Evolutionary conservation across 2,888 invertebrate genomes (phyloP), one percentile per base, ranked within the genome.

Genomic region (Brachycybe producta): DNA sequence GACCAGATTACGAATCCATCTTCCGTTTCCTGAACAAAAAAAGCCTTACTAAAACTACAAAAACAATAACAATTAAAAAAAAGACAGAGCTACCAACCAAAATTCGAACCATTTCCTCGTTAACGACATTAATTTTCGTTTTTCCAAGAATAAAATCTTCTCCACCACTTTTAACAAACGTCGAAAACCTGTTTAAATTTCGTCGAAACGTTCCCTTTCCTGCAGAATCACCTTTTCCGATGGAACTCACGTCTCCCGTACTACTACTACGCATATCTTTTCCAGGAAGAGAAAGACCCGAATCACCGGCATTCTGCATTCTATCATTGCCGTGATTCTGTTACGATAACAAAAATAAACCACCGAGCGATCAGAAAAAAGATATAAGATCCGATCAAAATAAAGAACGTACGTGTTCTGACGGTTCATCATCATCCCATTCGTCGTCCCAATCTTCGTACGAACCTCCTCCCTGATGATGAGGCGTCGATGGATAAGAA

Each of bases 391-490:
- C n/a, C n/a, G 17, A 38, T 17, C 15, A 8, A 13, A 13, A 21
- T 7, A 24, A 24, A 23, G 32, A 15, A 5, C 13, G 35, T 36
- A 53, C 55, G 39, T 55, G 53, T 15, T 52, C 49, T 11, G 26
- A 28, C 21, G 43, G 48, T 36, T 49, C 44, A 26, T 27, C 41
- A n/a, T 47, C 47, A 28, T 52, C 47, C 4, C 49, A 48, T 55
- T 82, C 82, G 62, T 87, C 86, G 61, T 88, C 84, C 83, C 84
- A 84, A 60, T 83, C 85, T 60, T 86, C 85, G 59, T 84, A 84
- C 83, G 84, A 84, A 53, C 79, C 83, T 60, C 83, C 84, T 35
- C 70, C 61, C 54, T 48, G 49, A 21, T 49, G 38, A 27, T 52
- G 49, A 27, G 52, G 42, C n/a, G 49, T 42, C 28, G 52, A 43